Base-by-base conservation (phyloP, 2,888 invertebrate species). In the Lutraria lutraria region DNA sequence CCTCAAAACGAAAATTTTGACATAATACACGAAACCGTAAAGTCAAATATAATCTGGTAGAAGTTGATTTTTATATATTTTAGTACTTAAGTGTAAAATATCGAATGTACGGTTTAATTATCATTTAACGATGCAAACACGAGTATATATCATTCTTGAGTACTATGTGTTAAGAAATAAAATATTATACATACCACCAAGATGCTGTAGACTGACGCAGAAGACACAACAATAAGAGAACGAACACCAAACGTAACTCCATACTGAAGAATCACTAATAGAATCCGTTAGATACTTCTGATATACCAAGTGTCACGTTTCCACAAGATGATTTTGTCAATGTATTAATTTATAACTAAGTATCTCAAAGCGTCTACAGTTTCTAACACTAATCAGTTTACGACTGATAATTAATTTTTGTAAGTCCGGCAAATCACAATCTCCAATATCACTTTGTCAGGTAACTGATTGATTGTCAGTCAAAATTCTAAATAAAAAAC, bases 111-210 rank as follows among this genome's bases (percentile, higher is more conserved):
- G 43, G 8, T 8, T 43, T 4, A 2, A 43, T 43, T 43, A 8
- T 43, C 43, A 43, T 43, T 43, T 43, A 4, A 43, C 8, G 43
- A 43, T 8, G 43, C 43, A 43, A 43, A 43, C 8, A 43, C 8
- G 43, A 43, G 43, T 43, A 43, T 43, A 16, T 56, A 8, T 12
- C 16, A 56, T 56, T 56, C 1, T 56, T 16, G 2, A 56, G 56
- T 56, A 56, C 56, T 8, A 1, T 56, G 56, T 16, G 13, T 25
- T 8, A 63, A 63, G 10, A 63, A 63, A 13, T 68, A 25, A 68
- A 25, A 6, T 25, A 8, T 10, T 25, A 63, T 63, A 93, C 94
- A 93, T 90, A 94, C 94, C 94, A 94, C 94, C 94, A 94, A 13
- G 94, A 93, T 3, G 93, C 94, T 25, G 92, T 90, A 21, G 92